These are phyloP conservation scores for Brachionus plicatilis DNA, from an alignment of 1,140 invertebrate species.

Conservation along the genomic window DNA sequence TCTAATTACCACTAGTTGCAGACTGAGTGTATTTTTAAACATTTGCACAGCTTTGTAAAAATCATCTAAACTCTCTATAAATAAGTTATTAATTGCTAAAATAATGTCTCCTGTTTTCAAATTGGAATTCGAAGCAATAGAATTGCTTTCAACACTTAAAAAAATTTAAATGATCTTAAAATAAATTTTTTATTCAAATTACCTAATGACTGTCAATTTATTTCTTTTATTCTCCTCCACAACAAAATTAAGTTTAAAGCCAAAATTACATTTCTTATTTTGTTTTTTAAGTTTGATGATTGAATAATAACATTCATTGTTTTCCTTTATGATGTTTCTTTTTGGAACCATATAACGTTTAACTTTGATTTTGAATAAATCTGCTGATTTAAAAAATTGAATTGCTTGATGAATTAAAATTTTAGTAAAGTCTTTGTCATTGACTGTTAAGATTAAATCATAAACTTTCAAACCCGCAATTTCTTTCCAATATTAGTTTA, in stretches of 20 bases:
- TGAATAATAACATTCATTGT: neutral
- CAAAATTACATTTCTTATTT: neutral
- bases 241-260: neutral
- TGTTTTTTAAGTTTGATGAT: neutral
- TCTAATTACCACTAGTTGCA: neutral
- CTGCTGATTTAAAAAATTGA: neutral
- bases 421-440: neutral
- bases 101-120: neutral
- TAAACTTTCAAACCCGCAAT: neutral
- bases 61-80: neutral
- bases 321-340: neutral
- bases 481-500: neutral
- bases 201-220: neutral
- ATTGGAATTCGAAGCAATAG: neutral
- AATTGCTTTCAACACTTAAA: neutral
- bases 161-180: neutral
- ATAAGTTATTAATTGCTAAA: neutral
- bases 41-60: neutral
- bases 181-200: neutral
- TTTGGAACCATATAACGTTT: neutral
- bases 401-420: neutral
- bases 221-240: neutral
- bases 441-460: neutral
- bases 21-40: neutral
- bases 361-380: neutral